phyloP scores from a whole-genome alignment of 2,797 vertebrate genomes.

The Rhinophrynus dorsalis region DNA sequence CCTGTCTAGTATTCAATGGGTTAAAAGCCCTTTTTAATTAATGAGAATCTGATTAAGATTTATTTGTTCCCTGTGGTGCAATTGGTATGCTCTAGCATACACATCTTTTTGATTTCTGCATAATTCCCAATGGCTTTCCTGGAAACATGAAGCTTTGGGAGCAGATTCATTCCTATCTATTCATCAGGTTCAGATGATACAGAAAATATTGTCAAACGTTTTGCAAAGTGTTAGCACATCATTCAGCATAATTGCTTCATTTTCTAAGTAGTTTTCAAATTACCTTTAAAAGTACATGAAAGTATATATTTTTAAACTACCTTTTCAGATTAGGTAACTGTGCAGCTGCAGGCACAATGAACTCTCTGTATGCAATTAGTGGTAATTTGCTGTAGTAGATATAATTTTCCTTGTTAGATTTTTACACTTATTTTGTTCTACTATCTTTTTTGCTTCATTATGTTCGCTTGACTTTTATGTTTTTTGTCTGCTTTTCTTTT shows the following conservation, averaged over 20 bases:
- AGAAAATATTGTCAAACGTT: background rate
- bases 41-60: too few relatives aligned
- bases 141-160: too few relatives aligned
- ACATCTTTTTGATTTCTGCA: too few relatives aligned
- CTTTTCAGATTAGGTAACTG: conserved; percentile 29
- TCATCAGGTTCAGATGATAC: background rate
- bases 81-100: too few relatives aligned
- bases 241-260: conserved; percentile 26
- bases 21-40: too few relatives aligned
- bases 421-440: conserved; percentile 26
- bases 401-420: conserved; percentile 37
- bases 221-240: conserved; percentile 5
- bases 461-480: conserved; percentile 16
- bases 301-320: conserved; percentile 33
- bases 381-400: conserved; percentile 40
- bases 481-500: background rate
- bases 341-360: conserved; percentile 33
- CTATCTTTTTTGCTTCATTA: conserved; percentile 18
- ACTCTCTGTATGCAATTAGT: conserved; percentile 36
- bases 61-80: too few relatives aligned
- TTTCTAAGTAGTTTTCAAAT: conserved; percentile 26
- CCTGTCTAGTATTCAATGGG: too few relatives aligned
- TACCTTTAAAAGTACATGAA: conserved; percentile 28
- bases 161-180: too few relatives aligned
- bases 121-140: too few relatives aligned